Conservation (phyloP, 64 coral and sea anemone genomes). For the Stichodactyla mertensii region DNA sequence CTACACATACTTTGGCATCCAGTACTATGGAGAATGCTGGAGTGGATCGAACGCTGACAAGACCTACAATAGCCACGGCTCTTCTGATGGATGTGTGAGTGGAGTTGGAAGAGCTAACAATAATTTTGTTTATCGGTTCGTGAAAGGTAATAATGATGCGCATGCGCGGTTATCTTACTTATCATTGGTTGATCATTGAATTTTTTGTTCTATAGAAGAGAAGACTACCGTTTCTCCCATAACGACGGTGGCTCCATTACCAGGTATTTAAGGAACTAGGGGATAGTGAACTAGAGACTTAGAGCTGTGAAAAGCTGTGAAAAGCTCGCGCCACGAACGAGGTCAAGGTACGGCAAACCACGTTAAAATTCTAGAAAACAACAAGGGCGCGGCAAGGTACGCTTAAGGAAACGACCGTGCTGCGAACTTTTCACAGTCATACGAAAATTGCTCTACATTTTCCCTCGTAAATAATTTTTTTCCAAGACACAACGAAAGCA, state of each 20-base stretch:
- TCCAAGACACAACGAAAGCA: too few species aligned
- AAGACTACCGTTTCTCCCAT: background rate
- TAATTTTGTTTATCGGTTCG: slow-evolving; percentile 62
- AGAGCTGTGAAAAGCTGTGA: too few species aligned
- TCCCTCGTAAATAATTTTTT: too few species aligned
- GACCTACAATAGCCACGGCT: slow-evolving; percentile 46
- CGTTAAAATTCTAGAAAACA: too few species aligned
- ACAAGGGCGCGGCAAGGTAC: too few species aligned
- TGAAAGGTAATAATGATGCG: background rate
- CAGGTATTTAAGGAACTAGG: background rate
- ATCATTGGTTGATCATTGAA: background rate
- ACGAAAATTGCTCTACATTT: too few species aligned
- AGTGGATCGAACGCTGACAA: slow-evolving; percentile 38
- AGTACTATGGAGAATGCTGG: slow-evolving; percentile 80
- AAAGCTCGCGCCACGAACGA: too few species aligned
- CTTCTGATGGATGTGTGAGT: slow-evolving; percentile 15
- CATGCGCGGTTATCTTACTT: too few species aligned
- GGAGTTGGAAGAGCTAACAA: slow-evolving; percentile 28
- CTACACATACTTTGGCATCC: slow-evolving; percentile 49
- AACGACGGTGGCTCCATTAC: background rate
- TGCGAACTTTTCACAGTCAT: too few species aligned
- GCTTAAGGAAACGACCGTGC: too few species aligned
- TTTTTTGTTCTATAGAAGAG: background rate
- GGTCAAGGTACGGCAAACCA: too few species aligned
- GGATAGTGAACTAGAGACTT: background rate